A percentile compares a stretch with the other conserved stretches of the same genome.
These are phyloP conservation scores for Beris chalybata DNA, from an alignment of 2,888 invertebrate genomes.

Conservation along the genomic window DNA sequence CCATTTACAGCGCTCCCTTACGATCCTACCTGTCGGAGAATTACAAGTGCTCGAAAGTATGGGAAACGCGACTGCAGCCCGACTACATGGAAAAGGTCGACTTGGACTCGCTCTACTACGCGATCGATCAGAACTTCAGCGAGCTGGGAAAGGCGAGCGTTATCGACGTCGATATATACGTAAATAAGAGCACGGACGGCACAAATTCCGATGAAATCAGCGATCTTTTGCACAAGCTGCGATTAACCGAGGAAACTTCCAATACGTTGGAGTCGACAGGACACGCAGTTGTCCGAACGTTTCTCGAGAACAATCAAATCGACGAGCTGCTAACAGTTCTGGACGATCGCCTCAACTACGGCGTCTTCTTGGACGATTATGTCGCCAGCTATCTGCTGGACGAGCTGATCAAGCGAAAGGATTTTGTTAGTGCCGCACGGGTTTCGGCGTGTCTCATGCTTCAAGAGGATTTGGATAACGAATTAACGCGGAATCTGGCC, in stretches of 20 bases:
- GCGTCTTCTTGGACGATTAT: slow-evolving; percentile 85
- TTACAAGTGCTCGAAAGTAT: slow-evolving; percentile 71
- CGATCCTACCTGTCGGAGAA: slow-evolving; percentile 69
- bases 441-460: slow-evolving; percentile 81
- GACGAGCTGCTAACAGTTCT: slow-evolving; percentile 72
- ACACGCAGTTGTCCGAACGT: slow-evolving; percentile 74
- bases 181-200: slow-evolving; percentile 65
- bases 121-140: slow-evolving; percentile 68
- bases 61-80: slow-evolving; percentile 66
- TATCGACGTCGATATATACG: slow-evolving; percentile 82
- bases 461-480: slow-evolving; percentile 81
- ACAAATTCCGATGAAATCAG: slow-evolving; percentile 70
- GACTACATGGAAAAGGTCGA: slow-evolving; percentile 67
- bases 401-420: slow-evolving; percentile 68
- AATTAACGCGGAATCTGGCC: slow-evolving; percentile 68
- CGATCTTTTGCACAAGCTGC: slow-evolving; percentile 70
- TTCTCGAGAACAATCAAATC: slow-evolving; percentile 52
- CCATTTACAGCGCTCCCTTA: background rate
- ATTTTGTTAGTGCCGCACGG: slow-evolving; percentile 73
- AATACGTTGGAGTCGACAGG: slow-evolving; percentile 77
- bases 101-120: slow-evolving; percentile 68
- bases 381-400: slow-evolving; percentile 80
- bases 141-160: slow-evolving; percentile 67
- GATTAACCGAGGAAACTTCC: slow-evolving; percentile 71
- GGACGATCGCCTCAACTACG: slow-evolving; percentile 82